phyloP scores from a whole-genome alignment of 2,797 vertebrate genomes.

The Sphenodon punctatus region DNA sequence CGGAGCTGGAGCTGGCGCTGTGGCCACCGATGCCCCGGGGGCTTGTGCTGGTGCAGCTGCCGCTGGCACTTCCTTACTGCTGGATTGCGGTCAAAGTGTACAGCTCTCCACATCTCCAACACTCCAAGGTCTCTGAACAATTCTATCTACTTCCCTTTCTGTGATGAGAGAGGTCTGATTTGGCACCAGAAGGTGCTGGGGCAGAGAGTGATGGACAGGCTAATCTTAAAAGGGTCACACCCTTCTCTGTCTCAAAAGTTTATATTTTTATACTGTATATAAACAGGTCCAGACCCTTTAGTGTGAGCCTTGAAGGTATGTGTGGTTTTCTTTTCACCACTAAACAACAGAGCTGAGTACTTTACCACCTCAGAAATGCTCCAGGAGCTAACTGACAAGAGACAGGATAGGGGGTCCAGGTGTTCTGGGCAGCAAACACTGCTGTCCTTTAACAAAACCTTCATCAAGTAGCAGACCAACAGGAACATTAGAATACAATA shows the following conservation, averaged over 20 bases:
- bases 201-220: too few relatives aligned
- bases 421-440: neutral
- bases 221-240: too few relatives aligned
- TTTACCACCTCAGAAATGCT: neutral
- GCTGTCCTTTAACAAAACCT: neutral
- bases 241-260: too few relatives aligned
- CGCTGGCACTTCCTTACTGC: too few relatives aligned
- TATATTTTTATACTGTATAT: too few relatives aligned
- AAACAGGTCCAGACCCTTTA: accelerated
- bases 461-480: neutral
- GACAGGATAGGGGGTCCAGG: neutral
- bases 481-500: neutral
- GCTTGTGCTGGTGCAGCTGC: too few relatives aligned
- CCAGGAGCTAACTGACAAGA: neutral
- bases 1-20: too few relatives aligned
- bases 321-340: neutral
- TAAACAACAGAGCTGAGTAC: neutral
- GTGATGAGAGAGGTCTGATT: neutral
- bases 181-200: too few relatives aligned
- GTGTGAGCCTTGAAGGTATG: neutral
- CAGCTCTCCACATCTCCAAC: too few relatives aligned
- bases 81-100: too few relatives aligned
- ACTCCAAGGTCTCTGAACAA: neutral
- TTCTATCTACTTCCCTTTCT: neutral
- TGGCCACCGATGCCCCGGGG: too few relatives aligned